Base-by-base conservation (phyloP, 2,797 vertebrate species). In the Miichthys miiuy region DNA sequence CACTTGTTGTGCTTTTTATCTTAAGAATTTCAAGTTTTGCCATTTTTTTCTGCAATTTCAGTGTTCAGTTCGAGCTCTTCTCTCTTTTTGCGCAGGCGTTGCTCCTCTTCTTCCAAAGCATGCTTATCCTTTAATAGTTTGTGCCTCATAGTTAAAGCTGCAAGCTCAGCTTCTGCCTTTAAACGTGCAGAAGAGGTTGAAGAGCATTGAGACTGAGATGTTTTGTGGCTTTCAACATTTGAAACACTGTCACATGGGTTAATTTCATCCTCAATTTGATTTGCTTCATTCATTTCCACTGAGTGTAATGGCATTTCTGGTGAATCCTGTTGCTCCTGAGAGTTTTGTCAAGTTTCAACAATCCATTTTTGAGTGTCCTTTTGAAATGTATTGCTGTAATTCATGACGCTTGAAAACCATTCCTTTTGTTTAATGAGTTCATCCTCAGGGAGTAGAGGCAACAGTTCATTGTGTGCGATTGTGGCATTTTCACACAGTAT, bases 401-500 rank as follows among this genome's bases (percentile, higher is more conserved):
- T 65, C 60, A 56, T 56, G 27, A 27, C 4, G 55, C 13, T 63
- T 50, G 70, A 27, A 41, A 72, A 72, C 70, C 58, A 72, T 42
- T 72, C 12, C 10, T 52, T 54, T 78, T 78, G 68, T 51, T 64
- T 71, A 3, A 13, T 30, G 17, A 47, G 8, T 65, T 77, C 68
- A 25, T 77, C 68, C 17, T 60, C 50, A 27, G 44, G 51, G 1
- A 78, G 16, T 50, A 78, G 34, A 25, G 60, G 20, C 41, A 78
- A 18, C n/a, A 78, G 20, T 71, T 66, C 44, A 58, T 74, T 38
- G 27, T 47, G 4, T 47, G 46, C 16, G 46, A 3, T 18, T 17
- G 6, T 65, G 20, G 51, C 61, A 17, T 44, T 52, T 51, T 64
- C 50, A 50, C 21, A 52, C 6, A 44, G 25, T 44, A 10, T 44